Evolutionary conservation across 2,888 invertebrate species (phyloP), one percentile per base, ranked within the genome.

Genomic region (Archips crataeganus): DNA sequence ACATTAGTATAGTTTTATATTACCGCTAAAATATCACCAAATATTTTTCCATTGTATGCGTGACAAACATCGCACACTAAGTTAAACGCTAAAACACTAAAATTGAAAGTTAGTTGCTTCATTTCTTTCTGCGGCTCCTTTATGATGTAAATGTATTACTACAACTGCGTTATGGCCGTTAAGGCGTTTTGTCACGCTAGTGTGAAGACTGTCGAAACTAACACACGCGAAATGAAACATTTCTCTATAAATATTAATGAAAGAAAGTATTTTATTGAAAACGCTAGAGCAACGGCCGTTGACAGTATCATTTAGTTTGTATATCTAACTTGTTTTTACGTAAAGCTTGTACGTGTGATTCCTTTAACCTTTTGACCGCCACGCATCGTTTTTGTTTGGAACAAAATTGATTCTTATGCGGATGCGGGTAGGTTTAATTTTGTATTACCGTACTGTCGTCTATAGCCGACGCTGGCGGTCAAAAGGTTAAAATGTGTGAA

Each of bases 111-210:
- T 34, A 10, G 45, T 67, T 49, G 62, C 51, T 62, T 54, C 15
- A 66, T 51, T 10, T 68, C 49, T 60, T 65, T 23, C 11, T 4
- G 39, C 57, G 57, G 57, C 60, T 69, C 51, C 68, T 60, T 39
- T 68, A 49, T 69, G 51, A 71, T 69, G 66, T 60, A 70, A 71
- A 71, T 62, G 45, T 62, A 54, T 51, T 32, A 32, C 39, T 64
- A 67, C 54, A n/a, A 54, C 54, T 34, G 15, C 45, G 36, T 42
- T 51, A 47, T 49, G 63, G 57, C 63, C 63, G 66, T 60, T n/a
- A 65, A 67, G 61, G 23, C 59, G 60, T 67, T 76, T 76, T 75
- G 75, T 73, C 76, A 76, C 66, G 73, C 70, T 61, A 65, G 70
- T 76, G 74, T 71, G 74, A 76, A 67, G 65, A 60, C 47, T 65